Conservation (phyloP, 2,888 invertebrate genomes). For the Trissolcus japonicus region DNA sequence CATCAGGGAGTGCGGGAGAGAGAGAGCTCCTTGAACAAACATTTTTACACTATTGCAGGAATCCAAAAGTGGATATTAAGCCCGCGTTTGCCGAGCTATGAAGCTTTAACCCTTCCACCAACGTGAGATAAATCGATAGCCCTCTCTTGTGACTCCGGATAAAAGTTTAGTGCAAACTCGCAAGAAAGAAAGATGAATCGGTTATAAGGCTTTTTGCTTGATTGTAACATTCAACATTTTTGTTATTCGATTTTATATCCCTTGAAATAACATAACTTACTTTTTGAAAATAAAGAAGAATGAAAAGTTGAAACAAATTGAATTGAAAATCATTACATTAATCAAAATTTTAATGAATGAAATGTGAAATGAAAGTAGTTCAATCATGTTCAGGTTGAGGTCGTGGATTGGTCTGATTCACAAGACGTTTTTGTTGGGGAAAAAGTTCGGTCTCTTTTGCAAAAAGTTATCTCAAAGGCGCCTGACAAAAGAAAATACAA, state of each 20-base stretch:
- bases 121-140: slow-evolving; percentile 56
- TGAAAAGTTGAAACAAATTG: not conserved
- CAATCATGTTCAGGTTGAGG: too few species aligned
- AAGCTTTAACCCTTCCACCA: slow-evolving; percentile 53
- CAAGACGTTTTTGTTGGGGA: too few species aligned
- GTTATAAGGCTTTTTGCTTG: slow-evolving; percentile 21
- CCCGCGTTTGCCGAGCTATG: slow-evolving; percentile 65
- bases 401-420: too few species aligned
- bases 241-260: too few species aligned
- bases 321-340: not conserved
- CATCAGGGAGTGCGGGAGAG: slow-evolving; percentile 52
- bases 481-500: too few species aligned
- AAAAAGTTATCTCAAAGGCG: too few species aligned
- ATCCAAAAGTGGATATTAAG: slow-evolving; percentile 71
- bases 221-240: too few species aligned
- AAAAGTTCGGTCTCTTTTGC: too few species aligned
- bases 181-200: slow-evolving; percentile 59
- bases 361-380: too few species aligned
- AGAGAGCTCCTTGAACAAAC: slow-evolving; percentile 66
- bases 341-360: too few species aligned
- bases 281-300: not conserved
- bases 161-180: slow-evolving; percentile 52
- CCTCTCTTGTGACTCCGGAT: slow-evolving; percentile 46
- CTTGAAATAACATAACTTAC: not conserved
- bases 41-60: slow-evolving; percentile 72